Evolutionary conservation across 1,140 invertebrate genomes (phyloP).

Genomic region (Palaemon carinicauda): DNA sequence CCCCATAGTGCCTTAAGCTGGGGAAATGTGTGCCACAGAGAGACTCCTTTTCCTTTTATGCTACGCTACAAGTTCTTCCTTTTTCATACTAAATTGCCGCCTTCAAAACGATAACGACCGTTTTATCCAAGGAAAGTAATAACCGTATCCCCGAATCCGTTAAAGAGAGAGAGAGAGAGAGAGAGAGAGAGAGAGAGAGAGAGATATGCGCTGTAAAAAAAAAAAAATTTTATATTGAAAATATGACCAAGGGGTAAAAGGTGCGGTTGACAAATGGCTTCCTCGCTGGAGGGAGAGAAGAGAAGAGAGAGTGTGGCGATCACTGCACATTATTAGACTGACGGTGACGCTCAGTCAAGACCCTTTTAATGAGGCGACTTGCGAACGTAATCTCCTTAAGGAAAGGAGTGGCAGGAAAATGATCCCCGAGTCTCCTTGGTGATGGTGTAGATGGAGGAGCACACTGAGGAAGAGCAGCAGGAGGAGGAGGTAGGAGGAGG

Average conservation of each 20-base stretch:
- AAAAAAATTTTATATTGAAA: too few species aligned
- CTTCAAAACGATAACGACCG: conserved; percentile 12
- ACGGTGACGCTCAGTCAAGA: conserved; percentile 30
- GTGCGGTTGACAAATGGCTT: conserved; percentile 22
- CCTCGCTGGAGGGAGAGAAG: not conserved
- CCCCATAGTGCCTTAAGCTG: not conserved
- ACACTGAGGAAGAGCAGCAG: not conserved
- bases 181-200: not conserved
- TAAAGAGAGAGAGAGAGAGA: not conserved
- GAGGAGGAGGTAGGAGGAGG: not conserved
- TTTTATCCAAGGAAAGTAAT: not conserved
- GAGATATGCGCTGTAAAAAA: not conserved
- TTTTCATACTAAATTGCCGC: conserved; percentile 14
- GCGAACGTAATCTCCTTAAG: conserved; percentile 23
- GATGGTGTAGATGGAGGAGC: not conserved
- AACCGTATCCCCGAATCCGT: not conserved
- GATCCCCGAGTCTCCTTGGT: not conserved
- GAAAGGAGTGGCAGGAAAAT: conserved; percentile 34
- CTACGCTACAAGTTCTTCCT: conserved; percentile 5
- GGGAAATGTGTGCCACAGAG: conserved; percentile 28
- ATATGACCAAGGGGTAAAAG: not conserved
- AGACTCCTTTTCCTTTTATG: not conserved
- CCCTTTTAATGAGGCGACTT: conserved; percentile 39
- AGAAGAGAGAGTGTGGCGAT: not conserved
- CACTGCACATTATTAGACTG: conserved; percentile 29